These are phyloP conservation scores for Trogon melanurus DNA, from an alignment of 2,113 vertebrate genomes.

Conservation along the genomic window DNA sequence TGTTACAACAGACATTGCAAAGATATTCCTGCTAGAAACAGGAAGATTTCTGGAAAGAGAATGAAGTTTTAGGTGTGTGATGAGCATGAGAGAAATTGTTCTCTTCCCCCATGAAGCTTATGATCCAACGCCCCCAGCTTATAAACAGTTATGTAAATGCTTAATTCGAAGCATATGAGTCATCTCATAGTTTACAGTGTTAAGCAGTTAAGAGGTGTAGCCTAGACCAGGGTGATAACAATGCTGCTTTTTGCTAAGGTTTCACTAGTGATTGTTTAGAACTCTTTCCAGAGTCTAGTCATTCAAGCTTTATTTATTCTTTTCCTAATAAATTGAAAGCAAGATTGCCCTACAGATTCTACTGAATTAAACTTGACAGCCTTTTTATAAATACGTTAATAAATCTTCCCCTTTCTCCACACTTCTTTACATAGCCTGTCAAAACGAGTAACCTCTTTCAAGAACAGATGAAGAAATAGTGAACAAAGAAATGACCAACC, in stretches of 20 bases:
- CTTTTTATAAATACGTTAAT: not conserved
- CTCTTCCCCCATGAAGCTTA: not conserved
- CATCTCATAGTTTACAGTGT: not conserved
- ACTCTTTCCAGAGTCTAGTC: not conserved
- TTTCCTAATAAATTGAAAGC: not conserved
- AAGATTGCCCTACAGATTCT: not conserved
- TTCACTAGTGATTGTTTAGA: not conserved
- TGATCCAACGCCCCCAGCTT: not conserved
- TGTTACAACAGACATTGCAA: not conserved
- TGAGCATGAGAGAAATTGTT: not conserved
- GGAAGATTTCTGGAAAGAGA: not conserved
- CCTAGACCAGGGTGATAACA: not conserved
- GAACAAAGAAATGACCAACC: not conserved
- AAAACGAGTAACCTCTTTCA: slow-evolving; percentile 7
- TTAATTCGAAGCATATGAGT: slow-evolving; percentile 38
- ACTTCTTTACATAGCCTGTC: not conserved
- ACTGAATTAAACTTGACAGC: not conserved
- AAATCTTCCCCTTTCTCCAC: slow-evolving; percentile 11
- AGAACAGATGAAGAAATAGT: not conserved
- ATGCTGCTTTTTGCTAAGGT: not conserved
- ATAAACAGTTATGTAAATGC: slow-evolving; percentile 40
- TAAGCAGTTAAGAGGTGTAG: not conserved
- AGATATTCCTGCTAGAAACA: not conserved
- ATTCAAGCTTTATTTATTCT: slow-evolving; percentile 36
- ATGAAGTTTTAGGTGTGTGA: not conserved